Evolutionary conservation across 2,797 vertebrate genomes (phyloP), one percentile per base, ranked within the genome.

Genomic region (Spheniscus humboldti): DNA sequence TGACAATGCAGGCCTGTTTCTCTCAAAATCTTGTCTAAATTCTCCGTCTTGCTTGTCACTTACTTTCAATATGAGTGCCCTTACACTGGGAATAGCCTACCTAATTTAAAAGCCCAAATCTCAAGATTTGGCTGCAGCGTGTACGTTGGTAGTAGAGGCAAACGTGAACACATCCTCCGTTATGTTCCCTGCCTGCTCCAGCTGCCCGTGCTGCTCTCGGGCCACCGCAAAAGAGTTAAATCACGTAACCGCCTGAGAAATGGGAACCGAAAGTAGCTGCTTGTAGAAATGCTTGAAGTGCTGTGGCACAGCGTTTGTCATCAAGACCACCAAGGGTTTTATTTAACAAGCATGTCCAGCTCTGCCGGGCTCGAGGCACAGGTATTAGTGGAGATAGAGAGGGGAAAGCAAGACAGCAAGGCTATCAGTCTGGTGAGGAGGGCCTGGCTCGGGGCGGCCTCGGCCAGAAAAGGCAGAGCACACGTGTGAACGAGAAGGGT

Each of bases 251-350:
- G 52, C 78, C 95, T 94, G 93, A 94, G 81, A 97, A 97, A 97
- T 59, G 95, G 96, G 97, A 97, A 97, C 93, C 2, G 95, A 97
- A 97, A 97, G 96, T 95, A 92, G 83, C 90, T 71, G 96, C 97
- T 86, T 85, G 86, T 89, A 56, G 63, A 93, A 94, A 85, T 30
- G 60, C 68, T 95, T 45, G 6, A 27, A 73, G 83, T 19, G 73
- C 94, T 85, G 64, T 41, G 78, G 87, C 64, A 94, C 63, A 57
- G 82, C 11, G 2, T 22, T 95, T 89, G 94, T 93, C 96, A 90
- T 85, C 79, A 39, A 74, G 66, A 39, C 57, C 81, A 31, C 3
- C 4, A n/a, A 83, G 35, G 47, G 30, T 30, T 84, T 88, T 64
- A 57, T 56, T 94, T 59, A 94, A 94, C 83, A 75, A 79, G 90